Evolutionary conservation across 2,797 vertebrate species (phyloP).

Genomic region (Manis pentadactyla): DNA sequence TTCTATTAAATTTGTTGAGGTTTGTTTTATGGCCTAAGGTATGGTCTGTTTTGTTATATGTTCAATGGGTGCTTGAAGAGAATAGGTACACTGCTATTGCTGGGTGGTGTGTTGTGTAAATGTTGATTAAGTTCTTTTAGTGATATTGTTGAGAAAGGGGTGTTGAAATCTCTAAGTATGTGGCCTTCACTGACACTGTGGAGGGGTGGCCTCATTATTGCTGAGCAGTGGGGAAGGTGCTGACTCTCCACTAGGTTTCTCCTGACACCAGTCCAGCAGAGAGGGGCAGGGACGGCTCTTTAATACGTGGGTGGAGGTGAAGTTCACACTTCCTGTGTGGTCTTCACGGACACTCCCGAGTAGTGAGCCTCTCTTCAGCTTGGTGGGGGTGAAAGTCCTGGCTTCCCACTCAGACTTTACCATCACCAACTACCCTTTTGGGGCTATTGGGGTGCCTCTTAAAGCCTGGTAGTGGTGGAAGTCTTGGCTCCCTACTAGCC

Average conservation of each 20-base stretch:
- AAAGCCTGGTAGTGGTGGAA: not conserved
- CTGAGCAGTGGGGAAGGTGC: not conserved
- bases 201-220: not conserved
- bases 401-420: not conserved
- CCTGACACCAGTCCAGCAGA: not conserved
- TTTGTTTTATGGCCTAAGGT: slow-evolving; percentile 15
- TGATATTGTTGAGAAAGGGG: not conserved
- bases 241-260: not conserved
- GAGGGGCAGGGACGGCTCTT: not conserved
- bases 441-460: not conserved
- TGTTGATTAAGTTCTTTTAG: not conserved
- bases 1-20: slow-evolving; percentile 27
- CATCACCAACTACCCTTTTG: not conserved
- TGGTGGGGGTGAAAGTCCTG: not conserved
- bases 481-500: not conserved
- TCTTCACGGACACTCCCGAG: not conserved
- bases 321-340: not conserved
- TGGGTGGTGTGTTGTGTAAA: not conserved
- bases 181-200: not conserved
- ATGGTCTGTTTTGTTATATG: not conserved
- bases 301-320: not conserved
- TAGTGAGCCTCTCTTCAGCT: not conserved
- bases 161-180: not conserved
- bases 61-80: not conserved
- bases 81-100: not conserved